Evolutionary conservation across 2,888 invertebrate species (phyloP).

Genomic region (Scotopteryx bipunctaria): DNA sequence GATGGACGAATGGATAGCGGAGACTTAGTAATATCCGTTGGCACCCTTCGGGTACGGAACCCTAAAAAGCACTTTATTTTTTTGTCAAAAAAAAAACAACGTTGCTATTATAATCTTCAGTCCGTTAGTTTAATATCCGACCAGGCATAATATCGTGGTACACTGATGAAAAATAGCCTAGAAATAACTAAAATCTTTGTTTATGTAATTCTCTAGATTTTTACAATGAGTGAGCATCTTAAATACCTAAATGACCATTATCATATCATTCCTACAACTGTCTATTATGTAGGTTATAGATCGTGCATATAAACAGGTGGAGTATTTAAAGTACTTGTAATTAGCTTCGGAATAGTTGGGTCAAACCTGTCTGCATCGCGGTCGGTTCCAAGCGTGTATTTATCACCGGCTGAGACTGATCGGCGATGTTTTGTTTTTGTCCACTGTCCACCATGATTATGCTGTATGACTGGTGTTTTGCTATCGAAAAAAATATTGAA

Average conservation of each 20-base stretch:
- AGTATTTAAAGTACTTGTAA: slow-evolving; percentile 29
- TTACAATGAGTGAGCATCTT: too few relatives aligned
- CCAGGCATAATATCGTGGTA: neutral
- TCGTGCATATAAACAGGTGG: too few relatives aligned
- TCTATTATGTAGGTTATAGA: too few relatives aligned
- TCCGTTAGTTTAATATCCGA: neutral
- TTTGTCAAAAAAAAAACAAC: neutral
- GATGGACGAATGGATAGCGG: too few relatives aligned
- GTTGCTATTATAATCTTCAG: neutral
- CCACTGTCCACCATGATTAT: slow-evolving; percentile 1
- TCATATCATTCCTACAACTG: too few relatives aligned
- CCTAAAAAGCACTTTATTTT: too few relatives aligned
- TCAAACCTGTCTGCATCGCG: slow-evolving; percentile 34
- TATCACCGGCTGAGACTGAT: slow-evolving; percentile 38
- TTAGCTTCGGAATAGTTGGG: slow-evolving; percentile 23
- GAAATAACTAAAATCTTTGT: too few relatives aligned
- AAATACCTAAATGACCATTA: too few relatives aligned
- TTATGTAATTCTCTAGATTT: too few relatives aligned
- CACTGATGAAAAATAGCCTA: too few relatives aligned
- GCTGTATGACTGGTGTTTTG: neutral
- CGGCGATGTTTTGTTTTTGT: slow-evolving; percentile 43
- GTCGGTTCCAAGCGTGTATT: slow-evolving; percentile 44
- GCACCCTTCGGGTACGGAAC: too few relatives aligned
- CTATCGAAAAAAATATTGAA: slow-evolving; percentile 21
- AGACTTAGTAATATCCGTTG: too few relatives aligned